A percentile compares a stretch with the other conserved stretches of the same genome.
phyloP scores from a whole-genome alignment of 2,113 vertebrate species.

The Platysteira castanea region DNA sequence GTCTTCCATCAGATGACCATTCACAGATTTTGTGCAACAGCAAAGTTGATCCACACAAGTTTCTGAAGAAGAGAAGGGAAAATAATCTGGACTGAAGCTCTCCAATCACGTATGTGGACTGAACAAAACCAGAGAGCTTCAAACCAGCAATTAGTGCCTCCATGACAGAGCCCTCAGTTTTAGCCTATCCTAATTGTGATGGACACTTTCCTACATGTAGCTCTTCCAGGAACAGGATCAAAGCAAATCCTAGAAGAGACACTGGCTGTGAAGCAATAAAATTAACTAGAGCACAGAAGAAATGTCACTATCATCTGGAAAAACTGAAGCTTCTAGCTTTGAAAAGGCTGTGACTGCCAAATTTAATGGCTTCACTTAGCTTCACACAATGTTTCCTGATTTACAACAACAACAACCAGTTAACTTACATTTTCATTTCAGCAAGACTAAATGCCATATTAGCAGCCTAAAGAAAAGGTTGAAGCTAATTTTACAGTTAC shows the following conservation, averaged over 20 bases:
- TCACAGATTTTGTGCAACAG: neutral
- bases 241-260: neutral
- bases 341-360: neutral
- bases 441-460: neutral
- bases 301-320: neutral
- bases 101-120: neutral
- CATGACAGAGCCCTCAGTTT: neutral
- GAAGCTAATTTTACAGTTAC: neutral
- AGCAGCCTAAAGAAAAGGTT: neutral
- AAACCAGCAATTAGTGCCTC: neutral
- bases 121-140: neutral
- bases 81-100: neutral
- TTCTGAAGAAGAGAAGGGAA: neutral
- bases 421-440: neutral
- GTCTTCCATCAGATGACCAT: neutral
- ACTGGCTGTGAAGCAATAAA: neutral
- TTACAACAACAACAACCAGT: neutral
- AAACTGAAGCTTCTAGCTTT: neutral
- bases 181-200: neutral
- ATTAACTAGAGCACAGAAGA: neutral
- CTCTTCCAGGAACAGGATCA: neutral
- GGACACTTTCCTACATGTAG: neutral
- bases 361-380: neutral
- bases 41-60: neutral
- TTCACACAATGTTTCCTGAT: neutral